Base-by-base conservation (phyloP, 2,888 invertebrate species). In the Sphaeridia pumilis region DNA sequence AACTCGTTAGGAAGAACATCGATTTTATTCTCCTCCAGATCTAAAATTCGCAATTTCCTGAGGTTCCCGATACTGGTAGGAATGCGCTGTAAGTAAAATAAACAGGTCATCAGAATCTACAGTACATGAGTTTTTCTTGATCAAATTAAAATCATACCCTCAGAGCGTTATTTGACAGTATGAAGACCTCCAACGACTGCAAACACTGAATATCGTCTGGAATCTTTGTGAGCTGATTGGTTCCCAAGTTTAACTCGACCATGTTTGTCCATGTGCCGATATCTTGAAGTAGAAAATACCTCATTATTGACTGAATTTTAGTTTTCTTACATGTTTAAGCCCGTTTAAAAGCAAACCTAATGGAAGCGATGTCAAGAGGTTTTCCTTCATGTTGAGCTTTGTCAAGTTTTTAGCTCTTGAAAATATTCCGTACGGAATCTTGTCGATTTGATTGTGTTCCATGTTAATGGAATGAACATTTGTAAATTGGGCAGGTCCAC, bases 361-460 rank as follows among this genome's bases (percentile, higher is more conserved):
- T 24, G 98, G 98, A 65, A 98, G 75, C 24, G 94, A 87, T 20
- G 93, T 90, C 56, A 99, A 74, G 67, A 87, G 83, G 73, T 99
- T 99, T 71, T 98, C 97, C 71, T 97, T 98, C 93, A 99, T 94
- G 70, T 95, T 99, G 50, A 99, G 76, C 72, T 97, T 98, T 3
- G 95, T 93, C 61, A 99, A 76, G 70, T 86, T 84, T 69, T 86
- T 87, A 21, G 98, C 95, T 66, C 93, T 80, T 20, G 97, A 94
- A 72, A 99, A 98, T 70, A 99, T 97, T 17, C 94, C 97, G 73
- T 97, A 97, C 0, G 98, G 98, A 69, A 99, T 97, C 76, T 97
- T 97, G 70, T 94, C 95, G 68, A 99, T 95, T 72, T 89, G 87
- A 75, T 99, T 99, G 72, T 98, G 98, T 70, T 99, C 98, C 74